Conservation (phyloP, 2,113 vertebrate genomes). For the Triplophysa rosa region DNA sequence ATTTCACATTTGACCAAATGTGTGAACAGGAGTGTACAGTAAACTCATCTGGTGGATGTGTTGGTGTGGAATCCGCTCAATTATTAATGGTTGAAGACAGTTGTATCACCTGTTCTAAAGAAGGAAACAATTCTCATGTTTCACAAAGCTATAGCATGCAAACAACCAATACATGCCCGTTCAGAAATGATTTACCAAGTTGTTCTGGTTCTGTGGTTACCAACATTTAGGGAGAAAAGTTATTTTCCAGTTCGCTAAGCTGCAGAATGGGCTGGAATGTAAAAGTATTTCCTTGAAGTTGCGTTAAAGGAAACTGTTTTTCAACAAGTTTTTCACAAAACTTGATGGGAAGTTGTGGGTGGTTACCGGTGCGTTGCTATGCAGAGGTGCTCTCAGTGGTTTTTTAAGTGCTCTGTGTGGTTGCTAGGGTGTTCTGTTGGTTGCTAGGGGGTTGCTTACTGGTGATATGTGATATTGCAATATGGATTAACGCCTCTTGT, state of each 20-base stretch:
- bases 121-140: slow-evolving; percentile 47
- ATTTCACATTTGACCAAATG: slow-evolving; percentile 18
- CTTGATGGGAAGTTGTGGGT: no score
- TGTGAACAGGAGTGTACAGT: slow-evolving; percentile 37
- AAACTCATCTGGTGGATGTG: slow-evolving; percentile 15
- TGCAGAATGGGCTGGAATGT: background rate
- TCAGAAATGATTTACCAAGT: slow-evolving; percentile 37
- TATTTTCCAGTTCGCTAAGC: no score
- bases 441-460: background rate
- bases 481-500: no score
- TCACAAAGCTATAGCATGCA: slow-evolving; percentile 13
- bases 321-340: background rate
- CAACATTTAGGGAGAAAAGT: slow-evolving; percentile 42
- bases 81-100: slow-evolving; percentile 53
- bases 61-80: slow-evolving; percentile 63
- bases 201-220: slow-evolving; percentile 25
- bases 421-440: background rate
- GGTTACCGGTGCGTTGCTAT: no score
- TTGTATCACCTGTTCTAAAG: slow-evolving; percentile 46
- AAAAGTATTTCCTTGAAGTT: background rate
- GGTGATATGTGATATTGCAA: background rate
- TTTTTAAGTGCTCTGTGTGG: background rate
- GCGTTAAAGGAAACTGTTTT: background rate
- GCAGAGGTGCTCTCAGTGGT: no score
- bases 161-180: slow-evolving; percentile 21